Conservation (phyloP, 2,113 vertebrate species). For the Eptatretus burgeri region DNA sequence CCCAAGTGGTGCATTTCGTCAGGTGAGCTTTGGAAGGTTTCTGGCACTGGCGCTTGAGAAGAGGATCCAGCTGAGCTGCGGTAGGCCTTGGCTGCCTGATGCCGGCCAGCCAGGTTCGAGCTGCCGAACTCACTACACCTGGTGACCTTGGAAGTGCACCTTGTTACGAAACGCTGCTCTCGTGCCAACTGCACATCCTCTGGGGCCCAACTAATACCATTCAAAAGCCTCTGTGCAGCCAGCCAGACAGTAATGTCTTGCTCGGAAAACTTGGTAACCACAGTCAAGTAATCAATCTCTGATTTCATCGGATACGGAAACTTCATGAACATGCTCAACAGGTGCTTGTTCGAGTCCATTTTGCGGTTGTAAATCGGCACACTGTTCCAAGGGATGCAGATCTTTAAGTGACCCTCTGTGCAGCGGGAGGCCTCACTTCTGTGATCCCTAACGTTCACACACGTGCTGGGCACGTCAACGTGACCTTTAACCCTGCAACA, state of each 20-base stretch:
- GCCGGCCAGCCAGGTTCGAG: too few relatives aligned
- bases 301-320: constrained; percentile 94
- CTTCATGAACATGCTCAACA: constrained; percentile 88
- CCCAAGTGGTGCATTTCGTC: too few relatives aligned
- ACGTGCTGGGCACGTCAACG: too few relatives aligned
- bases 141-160: too few relatives aligned
- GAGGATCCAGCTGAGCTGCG: too few relatives aligned
- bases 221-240: constrained; percentile 79
- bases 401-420: constrained; percentile 57
- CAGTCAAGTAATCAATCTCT: constrained; percentile 80
- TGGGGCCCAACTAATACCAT: constrained; percentile 97
- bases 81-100: too few relatives aligned
- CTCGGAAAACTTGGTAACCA: constrained; percentile 87
- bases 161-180: constrained; percentile 52
- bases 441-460: too few relatives aligned
- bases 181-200: constrained; percentile 94
- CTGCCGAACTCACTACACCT: too few relatives aligned
- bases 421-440: too few relatives aligned
- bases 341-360: constrained; percentile 84
- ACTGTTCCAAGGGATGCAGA: constrained; percentile 94
- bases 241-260: constrained; percentile 99
- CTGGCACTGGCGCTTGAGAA: too few relatives aligned
- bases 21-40: too few relatives aligned
- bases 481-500: too few relatives aligned
- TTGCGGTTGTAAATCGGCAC: constrained; percentile 75